Percentiles rank a stretch among this genome's conserved stretches.
These are phyloP conservation scores for Scrobipalpa atriplicella DNA, from an alignment of 2,888 invertebrate species.

Conservation along the genomic window DNA sequence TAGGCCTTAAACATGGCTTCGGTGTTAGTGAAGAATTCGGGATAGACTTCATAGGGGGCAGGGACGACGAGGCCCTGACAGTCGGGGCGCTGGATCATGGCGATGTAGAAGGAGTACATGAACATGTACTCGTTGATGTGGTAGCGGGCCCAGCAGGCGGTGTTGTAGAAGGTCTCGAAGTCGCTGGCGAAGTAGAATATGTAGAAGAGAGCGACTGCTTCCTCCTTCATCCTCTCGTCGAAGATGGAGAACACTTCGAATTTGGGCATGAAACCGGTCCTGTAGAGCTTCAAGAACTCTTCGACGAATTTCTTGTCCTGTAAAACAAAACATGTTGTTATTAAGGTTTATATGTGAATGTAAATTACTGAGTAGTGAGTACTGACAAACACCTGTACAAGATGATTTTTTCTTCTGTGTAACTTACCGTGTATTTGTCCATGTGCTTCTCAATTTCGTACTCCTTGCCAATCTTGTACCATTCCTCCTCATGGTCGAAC, in stretches of 20 bases:
- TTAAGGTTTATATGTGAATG: neutral
- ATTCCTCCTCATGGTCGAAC: constrained; percentile 57
- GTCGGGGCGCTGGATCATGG: constrained; percentile 83
- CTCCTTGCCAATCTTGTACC: constrained; percentile 60
- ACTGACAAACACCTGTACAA: no score
- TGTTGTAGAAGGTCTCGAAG: constrained; percentile 83
- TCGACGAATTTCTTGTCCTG: constrained; percentile 72
- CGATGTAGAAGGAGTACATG: constrained; percentile 83
- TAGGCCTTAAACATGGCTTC: constrained; percentile 74
- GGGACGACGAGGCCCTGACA: constrained; percentile 83
- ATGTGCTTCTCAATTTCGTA: constrained; percentile 66
- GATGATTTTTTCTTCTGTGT: neutral
- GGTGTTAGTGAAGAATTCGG: constrained; percentile 84
- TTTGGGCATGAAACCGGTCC: constrained; percentile 74
- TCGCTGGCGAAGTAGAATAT: constrained; percentile 83
- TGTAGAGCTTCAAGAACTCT: constrained; percentile 66
- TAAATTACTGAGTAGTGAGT: neutral
- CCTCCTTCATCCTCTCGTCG: constrained; percentile 67
- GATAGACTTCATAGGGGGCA: constrained; percentile 86
- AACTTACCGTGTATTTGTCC: constrained; percentile 63
- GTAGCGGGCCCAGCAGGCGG: constrained; percentile 81
- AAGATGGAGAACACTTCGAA: constrained; percentile 78
- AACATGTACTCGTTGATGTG: constrained; percentile 85
- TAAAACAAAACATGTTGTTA: constrained; percentile 30
- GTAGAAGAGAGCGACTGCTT: constrained; percentile 80